Base-by-base conservation (phyloP, 2,113 vertebrate species). In the Anarhynchus alexandrinus region DNA sequence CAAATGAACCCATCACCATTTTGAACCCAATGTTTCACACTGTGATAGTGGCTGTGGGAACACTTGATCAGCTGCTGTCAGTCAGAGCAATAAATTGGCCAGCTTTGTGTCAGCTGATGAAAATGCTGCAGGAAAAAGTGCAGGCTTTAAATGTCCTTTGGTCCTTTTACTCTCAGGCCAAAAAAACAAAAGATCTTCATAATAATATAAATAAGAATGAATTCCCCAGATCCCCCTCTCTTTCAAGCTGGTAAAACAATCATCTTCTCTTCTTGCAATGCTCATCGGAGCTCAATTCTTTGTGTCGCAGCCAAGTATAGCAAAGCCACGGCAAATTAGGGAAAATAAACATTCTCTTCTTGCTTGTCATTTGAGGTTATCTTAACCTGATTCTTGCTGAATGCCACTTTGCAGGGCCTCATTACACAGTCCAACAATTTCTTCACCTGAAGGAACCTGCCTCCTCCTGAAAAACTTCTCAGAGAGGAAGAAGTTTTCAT, bases 1-100 rank as follows among this genome's bases (percentile, higher is more conserved):
- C 84, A 94, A 97, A 97, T 97, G 93, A 97, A 95, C 89, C 86
- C 91, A 94, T 97, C 95, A 97, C 93, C 95, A 97, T 97, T 97
- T 94, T 97, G 96, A 97, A 95, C 96, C 93, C 96, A 97, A 49
- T 91, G 89, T 93, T 97, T 97, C 93, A 94, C 94, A 91, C 91
- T 96, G 89, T 96, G 95, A 97, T 97, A 74, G 96, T 83, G 87
- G 94, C 91, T 95, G 82, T 93, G 95, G 93, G 96, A 97, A 70
- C 84, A 93, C 91, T 96, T 97, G 96, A 96, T 96, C 95, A 95
- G 87, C 95, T 96, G 95, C 94, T 96, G 95, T 96, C 96, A 96
- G 92, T 96, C 93, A 95, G 91, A 91, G 94, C 94, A 93, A 97
- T 96, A 97, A 95, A 97, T 96, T 96, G 95, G 93, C 93, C 89